These are phyloP conservation scores for Promerops cafer DNA, from an alignment of 2,113 vertebrate genomes.

Conservation along the genomic window DNA sequence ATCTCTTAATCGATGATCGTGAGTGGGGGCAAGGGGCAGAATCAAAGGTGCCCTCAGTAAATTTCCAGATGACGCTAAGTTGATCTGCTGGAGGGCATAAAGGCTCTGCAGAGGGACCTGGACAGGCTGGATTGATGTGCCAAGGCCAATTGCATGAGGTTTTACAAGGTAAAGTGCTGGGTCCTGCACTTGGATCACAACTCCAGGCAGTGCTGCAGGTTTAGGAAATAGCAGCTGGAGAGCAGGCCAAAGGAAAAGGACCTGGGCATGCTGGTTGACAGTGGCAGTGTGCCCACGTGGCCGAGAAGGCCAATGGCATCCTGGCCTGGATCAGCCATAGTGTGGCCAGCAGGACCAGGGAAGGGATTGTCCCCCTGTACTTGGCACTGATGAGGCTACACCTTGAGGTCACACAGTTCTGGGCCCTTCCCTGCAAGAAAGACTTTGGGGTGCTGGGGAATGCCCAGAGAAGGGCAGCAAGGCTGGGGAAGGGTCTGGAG, in stretches of 20 bases:
- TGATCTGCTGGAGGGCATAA: background rate
- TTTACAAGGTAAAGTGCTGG: background rate
- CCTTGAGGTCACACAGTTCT: fast-evolving
- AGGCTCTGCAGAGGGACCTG: background rate
- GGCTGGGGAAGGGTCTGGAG: background rate
- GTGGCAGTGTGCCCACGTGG: background rate
- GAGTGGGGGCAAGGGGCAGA: fast-evolving
- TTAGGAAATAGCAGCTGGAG: background rate
- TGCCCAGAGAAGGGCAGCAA: background rate
- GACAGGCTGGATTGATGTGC: background rate
- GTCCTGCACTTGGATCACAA: background rate
- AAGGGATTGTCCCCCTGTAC: background rate
- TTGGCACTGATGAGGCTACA: no score
- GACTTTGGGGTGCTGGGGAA: background rate
- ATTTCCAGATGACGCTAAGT: no score
- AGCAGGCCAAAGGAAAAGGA: background rate
- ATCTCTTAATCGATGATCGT: fast-evolving
- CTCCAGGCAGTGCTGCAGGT: background rate
- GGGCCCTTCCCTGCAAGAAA: background rate
- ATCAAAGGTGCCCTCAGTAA: background rate
- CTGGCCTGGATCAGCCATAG: background rate
- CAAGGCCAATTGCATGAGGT: background rate
- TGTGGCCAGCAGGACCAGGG: background rate
- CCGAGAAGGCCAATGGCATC: background rate
- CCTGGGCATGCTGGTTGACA: background rate